These are phyloP conservation scores for Escarpia spicata DNA, from an alignment of 2,888 invertebrate genomes.

Conservation along the genomic window DNA sequence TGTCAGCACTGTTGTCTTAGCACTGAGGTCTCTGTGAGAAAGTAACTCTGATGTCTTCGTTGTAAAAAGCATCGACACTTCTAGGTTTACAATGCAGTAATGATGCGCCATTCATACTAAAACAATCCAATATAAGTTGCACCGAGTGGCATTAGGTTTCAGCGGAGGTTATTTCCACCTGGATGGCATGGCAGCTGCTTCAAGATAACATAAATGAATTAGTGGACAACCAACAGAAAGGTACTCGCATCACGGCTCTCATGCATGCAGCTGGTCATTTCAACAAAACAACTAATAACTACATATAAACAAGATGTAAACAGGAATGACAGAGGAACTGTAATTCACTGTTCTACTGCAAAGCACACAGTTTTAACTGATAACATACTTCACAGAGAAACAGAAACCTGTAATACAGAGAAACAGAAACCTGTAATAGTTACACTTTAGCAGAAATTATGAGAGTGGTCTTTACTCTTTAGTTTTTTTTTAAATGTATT, in stretches of 20 bases:
- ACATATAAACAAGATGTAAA: no score
- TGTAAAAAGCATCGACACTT: neutral
- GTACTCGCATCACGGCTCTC: neutral
- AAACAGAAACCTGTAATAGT: no score
- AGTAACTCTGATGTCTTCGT: neutral
- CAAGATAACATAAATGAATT: neutral
- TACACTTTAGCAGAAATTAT: neutral
- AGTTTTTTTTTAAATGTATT: no score
- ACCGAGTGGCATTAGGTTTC: neutral
- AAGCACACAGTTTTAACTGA: no score
- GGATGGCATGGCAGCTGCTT: neutral
- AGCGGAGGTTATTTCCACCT: neutral
- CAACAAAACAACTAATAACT: neutral
- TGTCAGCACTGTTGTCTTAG: neutral
- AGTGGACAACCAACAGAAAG: neutral
- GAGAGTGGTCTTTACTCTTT: no score
- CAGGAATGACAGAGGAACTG: no score
- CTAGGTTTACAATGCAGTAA: neutral
- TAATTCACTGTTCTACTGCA: no score
- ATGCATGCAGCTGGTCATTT: neutral
- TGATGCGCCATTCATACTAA: neutral
- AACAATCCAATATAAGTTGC: conserved; percentile 16
- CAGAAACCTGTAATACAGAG: no score
- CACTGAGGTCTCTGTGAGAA: neutral
- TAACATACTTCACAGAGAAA: no score